These are phyloP conservation scores for Dolomedes plantarius DNA, from an alignment of 2,888 invertebrate species.

Conservation along the genomic window DNA sequence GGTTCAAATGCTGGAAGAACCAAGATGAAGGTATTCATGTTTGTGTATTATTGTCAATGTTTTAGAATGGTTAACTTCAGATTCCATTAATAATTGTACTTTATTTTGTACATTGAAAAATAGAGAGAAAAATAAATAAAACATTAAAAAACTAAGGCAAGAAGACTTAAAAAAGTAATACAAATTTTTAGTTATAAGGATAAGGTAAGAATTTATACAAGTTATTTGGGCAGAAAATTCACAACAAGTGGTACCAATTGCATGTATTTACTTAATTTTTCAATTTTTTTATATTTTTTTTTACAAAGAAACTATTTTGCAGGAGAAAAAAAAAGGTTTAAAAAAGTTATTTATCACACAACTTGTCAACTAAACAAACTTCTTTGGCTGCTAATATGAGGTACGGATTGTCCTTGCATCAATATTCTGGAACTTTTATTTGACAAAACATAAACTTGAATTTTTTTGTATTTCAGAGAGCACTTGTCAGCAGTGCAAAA, in stretches of 20 bases:
- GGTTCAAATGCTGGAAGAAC: neutral
- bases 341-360: slow-evolving; percentile 65
- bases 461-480: neutral
- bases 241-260: slow-evolving; percentile 53
- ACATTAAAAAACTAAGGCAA: neutral
- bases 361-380: slow-evolving; percentile 45
- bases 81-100: neutral
- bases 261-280: slow-evolving; percentile 57
- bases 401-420: slow-evolving; percentile 67
- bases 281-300: no score
- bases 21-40: neutral
- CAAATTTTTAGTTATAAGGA: slow-evolving; percentile 2
- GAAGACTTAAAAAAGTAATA: neutral
- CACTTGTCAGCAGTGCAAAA: slow-evolving; percentile 21
- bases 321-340: slow-evolving; percentile 36
- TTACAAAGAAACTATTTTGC: slow-evolving; percentile 45
- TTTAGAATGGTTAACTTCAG: neutral
- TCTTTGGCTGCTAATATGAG: slow-evolving; percentile 69
- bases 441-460: neutral
- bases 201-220: slow-evolving; percentile 3
- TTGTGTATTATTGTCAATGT: neutral
- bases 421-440: slow-evolving; percentile 40
- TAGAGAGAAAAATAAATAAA: slow-evolving; percentile 7
- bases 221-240: neutral
- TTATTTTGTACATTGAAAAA: slow-evolving; percentile 7